Percentiles rank a stretch among this genome's conserved stretches.
Evolutionary conservation across 2,888 invertebrate species (phyloP).

Genomic region (Limnephilus auricula): DNA sequence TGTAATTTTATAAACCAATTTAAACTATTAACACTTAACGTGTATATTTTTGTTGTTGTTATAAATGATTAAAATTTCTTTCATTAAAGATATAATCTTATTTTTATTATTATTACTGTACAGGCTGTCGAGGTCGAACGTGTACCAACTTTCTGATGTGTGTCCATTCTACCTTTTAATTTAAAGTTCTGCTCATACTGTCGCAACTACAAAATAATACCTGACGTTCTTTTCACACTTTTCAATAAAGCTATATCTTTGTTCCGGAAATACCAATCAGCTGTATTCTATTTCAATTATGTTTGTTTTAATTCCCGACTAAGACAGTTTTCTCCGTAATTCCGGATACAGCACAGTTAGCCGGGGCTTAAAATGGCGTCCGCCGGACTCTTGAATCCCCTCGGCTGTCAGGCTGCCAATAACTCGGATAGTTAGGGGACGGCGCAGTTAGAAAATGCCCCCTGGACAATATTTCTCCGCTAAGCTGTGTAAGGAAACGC

Average conservation of each 20-base stretch:
- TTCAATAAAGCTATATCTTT: neutral
- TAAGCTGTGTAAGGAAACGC: neutral
- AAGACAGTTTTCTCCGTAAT: conserved; percentile 26
- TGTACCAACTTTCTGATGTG: too few species aligned
- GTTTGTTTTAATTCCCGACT: neutral
- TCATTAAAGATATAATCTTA: too few species aligned
- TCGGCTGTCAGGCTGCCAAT: conserved; percentile 56
- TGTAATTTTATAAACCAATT: too few species aligned
- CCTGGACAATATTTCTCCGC: conserved; percentile 18
- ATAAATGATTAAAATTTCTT: too few species aligned
- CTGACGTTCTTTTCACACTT: neutral
- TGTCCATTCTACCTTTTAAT: too few species aligned
- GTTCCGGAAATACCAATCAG: neutral
- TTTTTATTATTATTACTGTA: too few species aligned
- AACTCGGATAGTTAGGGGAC: conserved; percentile 45
- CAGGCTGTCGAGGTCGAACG: too few species aligned
- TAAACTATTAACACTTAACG: too few species aligned
- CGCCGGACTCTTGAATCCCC: conserved; percentile 52
- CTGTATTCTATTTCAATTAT: neutral
- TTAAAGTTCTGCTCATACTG: neutral
- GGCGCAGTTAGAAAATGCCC: conserved; percentile 59
- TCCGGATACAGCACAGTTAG: conserved; percentile 21
- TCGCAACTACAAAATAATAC: neutral
- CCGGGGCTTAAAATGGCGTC: conserved; percentile 2
- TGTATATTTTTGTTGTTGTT: too few species aligned